Evolutionary conservation across 2,797 vertebrate genomes (phyloP), one percentile per base, ranked within the genome.

Genomic region (Liparis tanakae): DNA sequence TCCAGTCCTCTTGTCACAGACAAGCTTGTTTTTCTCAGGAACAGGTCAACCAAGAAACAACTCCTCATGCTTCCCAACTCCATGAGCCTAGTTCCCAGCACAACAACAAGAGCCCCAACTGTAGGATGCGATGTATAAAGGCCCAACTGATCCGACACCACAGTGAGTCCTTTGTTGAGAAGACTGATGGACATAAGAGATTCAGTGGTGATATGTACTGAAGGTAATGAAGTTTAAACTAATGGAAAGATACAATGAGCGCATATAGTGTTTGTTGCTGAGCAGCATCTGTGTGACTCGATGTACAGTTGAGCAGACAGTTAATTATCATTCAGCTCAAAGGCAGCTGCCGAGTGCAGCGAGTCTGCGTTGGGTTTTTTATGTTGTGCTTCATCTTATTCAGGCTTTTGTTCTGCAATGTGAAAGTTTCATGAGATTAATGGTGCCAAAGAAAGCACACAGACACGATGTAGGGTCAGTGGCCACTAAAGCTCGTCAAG

Each of bases 221-320:
- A 61, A 51, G 70, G 50, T 20, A 22, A 2, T 39, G 22, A 61
- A 63, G n/a, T 54, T 50, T 20, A 57, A 66, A 58, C 7, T 14
- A 37, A 34, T 12, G 36, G 17, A 60, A 41, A 46, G 43, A 59
- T 10, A 60, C 39, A 71, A 70, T 63, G 22, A 64, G 22, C 10
- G 17, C 2, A 33, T n/a, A 33, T n/a, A 36, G 17, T 46, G 61
- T 44, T 64, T 56, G 7, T 59, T 43, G 41, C 8, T 2, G 12
- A 77, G 41, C 25, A 20, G 66, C 83, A 82, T 83, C 72, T 79
- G 74, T 74, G 69, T 57, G 39, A 55, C 33, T 76, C 36, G 22
- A 18, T 67, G 34, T 82, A 55, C 72, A 76, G 77, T 57, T 79
- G 77, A 86, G 75, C 50, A 37, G 68, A 72, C 70, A 44, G 65